Percentiles rank a stretch among this genome's conserved stretches.
phyloP scores from a whole-genome alignment of 92 coral and sea anemone species.

The Palythoa caribaeorum region DNA sequence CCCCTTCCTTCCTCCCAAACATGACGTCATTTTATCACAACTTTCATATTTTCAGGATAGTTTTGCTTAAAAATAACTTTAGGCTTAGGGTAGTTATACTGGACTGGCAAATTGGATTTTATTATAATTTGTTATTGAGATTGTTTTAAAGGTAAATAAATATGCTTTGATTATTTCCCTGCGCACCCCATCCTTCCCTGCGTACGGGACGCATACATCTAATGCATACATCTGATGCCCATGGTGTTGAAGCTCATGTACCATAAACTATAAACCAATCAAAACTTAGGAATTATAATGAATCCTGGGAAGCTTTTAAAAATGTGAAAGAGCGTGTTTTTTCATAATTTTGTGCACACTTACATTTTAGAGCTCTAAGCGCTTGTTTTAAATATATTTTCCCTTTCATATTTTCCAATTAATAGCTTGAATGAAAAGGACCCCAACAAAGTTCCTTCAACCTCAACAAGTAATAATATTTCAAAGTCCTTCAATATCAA shows the following conservation, averaged over 20 bases:
- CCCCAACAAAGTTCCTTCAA: constrained; percentile 36
- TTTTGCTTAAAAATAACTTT: no score
- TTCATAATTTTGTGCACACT: constrained; percentile 4
- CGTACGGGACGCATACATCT: neutral
- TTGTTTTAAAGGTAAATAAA: no score
- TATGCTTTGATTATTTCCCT: neutral
- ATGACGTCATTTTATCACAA: no score
- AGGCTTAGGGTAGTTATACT: no score
- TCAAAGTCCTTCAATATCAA: constrained; percentile 25
- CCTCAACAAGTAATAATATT: constrained; percentile 27
- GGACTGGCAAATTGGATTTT: neutral
- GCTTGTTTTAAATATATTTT: neutral
- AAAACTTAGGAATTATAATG: neutral
- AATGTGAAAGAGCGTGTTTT: neutral
- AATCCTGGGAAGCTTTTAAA: neutral
- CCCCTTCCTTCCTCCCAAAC: no score
- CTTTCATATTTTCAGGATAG: no score
- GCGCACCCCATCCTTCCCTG: neutral
- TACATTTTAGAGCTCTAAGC: neutral
- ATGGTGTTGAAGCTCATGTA: constrained; percentile 5
- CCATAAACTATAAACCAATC: neutral
- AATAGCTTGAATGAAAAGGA: constrained; percentile 48
- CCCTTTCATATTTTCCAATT: constrained; percentile 35
- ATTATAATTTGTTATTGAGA: no score
- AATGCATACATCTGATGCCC: neutral